Evolutionary conservation across 1,140 invertebrate genomes (phyloP), one percentile per base, ranked within the genome.

Genomic region (Pogonomyrmex californicus): DNA sequence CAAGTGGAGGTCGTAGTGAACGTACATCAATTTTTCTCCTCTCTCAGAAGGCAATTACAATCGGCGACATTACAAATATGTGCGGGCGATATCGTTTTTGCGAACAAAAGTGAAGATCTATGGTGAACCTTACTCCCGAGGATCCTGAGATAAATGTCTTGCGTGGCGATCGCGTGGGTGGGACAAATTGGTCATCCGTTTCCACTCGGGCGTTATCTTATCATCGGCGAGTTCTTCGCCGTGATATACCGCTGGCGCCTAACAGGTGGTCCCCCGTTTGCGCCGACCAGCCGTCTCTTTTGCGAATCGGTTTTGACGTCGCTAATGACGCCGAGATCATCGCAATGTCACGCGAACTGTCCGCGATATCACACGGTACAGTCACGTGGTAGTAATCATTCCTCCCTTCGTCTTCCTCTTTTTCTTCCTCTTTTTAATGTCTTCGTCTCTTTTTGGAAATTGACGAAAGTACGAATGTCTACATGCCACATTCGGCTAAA

Each of bases 311-410:
- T 70, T 70, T 33, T 23, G 63, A 54, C 9, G 30, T 12, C 56
- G 68, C 44, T 83, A 73, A 75, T 75, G 79, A 83, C 30, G 4
- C 10, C 54, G 36, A 51, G 17, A 77, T 85, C 33, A 85, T 85
- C 17, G 30, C 9, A 36, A 33, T 47, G 23, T 12, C 17, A 49
- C 47, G 73, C 60, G 14, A 49, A 14, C 38, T 47, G 65, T 23
- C 12, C 14, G 70, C 17, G 44, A 51, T 88, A 87, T 83, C 92
- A 92, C 88, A 92, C 91, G 23, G 91, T 92, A n/a, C n/a, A 88
- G 63, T 77, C 91, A 93, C 92, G 91, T 93, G 91, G 91, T 92
- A 88, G 86, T 86, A 30, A 36, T 41, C 30, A 12, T n/a, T 86
- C 9, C 38, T 49, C 41, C 75, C 41, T 62, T 49, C 6, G 41